A percentile compares a stretch with the other conserved stretches of the same genome.
Conservation (phyloP, 2,888 invertebrate genomes). For the Laspeyria flexula region DNA sequence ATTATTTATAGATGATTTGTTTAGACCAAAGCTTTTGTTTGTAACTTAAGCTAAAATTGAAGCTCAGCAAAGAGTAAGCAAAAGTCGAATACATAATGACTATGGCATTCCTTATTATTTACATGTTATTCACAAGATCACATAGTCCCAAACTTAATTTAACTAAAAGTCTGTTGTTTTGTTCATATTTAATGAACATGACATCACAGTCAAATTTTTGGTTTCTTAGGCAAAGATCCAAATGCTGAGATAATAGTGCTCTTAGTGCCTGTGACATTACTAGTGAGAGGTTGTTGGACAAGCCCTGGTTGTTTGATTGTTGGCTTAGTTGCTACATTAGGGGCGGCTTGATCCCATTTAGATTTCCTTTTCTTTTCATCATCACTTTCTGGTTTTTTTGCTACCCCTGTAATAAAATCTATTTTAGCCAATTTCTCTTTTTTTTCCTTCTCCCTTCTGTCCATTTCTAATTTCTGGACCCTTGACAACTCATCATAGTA, state of each 20-base stretch:
- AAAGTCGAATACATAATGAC: too few species aligned
- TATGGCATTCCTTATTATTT: too few species aligned
- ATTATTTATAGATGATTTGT: too few species aligned
- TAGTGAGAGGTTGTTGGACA: constrained; percentile 91
- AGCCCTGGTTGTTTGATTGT: constrained; percentile 89
- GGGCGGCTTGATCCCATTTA: constrained; percentile 96
- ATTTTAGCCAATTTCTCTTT: constrained; percentile 93
- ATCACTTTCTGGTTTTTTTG: constrained; percentile 88
- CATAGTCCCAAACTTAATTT: too few species aligned
- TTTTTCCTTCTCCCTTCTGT: constrained; percentile 95
- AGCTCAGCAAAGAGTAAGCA: too few species aligned
- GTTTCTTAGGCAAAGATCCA: constrained; percentile 95
- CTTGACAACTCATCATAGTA: constrained; percentile 97
- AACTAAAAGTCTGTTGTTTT: too few species aligned
- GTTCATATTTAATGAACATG: constrained; percentile 7
- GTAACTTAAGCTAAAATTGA: too few species aligned
- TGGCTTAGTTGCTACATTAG: constrained; percentile 83
- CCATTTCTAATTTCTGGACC: constrained; percentile 96
- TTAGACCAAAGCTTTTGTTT: too few species aligned
- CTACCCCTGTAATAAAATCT: constrained; percentile 92
- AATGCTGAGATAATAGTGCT: constrained; percentile 97
- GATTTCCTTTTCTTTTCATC: constrained; percentile 95
- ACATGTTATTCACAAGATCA: too few species aligned
- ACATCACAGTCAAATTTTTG: constrained; percentile 74
- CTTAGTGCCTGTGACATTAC: constrained; percentile 95